phyloP scores from a whole-genome alignment of 2,888 invertebrate species.

The Acleris holmiana region DNA sequence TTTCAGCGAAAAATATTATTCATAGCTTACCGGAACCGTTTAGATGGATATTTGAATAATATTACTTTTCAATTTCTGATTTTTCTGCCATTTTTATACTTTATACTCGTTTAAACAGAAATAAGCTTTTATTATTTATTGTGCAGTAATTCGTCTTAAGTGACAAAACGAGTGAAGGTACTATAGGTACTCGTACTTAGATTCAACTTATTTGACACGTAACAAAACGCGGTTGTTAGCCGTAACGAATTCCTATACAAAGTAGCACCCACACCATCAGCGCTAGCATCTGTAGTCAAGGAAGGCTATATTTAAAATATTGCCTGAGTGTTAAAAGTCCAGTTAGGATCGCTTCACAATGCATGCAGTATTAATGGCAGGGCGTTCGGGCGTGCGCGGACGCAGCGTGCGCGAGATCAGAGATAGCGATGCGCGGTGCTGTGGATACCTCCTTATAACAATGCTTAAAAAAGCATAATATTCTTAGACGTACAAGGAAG shows the following conservation, averaged over 20 bases:
- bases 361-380: constrained; percentile 46
- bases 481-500: background rate
- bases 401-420: constrained; percentile 46
- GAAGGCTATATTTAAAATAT: constrained; percentile 21
- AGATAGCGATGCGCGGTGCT: constrained; percentile 44
- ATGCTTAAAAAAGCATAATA: background rate
- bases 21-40: too few relatives aligned
- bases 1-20: too few relatives aligned
- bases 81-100: too few relatives aligned
- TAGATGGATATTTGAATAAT: too few relatives aligned
- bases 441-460: constrained; percentile 27
- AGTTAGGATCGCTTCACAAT: constrained; percentile 11
- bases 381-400: constrained; percentile 44
- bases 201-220: too few relatives aligned
- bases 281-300: background rate
- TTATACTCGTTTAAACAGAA: too few relatives aligned
- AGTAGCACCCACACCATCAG: background rate
- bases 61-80: too few relatives aligned
- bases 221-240: too few relatives aligned
- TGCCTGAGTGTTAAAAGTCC: constrained; percentile 16
- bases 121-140: too few relatives aligned
- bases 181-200: too few relatives aligned
- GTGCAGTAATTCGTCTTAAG: too few relatives aligned
- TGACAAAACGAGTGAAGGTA: too few relatives aligned
- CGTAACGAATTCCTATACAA: background rate